Base-by-base conservation (phyloP, 2,113 vertebrate genomes). In the Pithys albifrons region DNA sequence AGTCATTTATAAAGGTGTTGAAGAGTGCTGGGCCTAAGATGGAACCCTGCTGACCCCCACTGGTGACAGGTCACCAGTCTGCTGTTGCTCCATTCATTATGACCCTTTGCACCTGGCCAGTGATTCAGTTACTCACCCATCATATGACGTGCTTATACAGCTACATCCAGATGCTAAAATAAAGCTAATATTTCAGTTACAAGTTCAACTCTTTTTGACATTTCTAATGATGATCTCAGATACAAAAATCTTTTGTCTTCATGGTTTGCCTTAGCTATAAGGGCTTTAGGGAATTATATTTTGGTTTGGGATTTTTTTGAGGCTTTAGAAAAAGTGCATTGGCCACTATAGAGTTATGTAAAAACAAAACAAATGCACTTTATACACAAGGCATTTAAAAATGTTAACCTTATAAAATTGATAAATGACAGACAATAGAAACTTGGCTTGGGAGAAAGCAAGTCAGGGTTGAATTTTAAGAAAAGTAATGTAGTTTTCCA, bases 171-270 rank as follows among this genome's bases (percentile, higher is more conserved):
- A 52, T 61, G 23, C 6, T 55, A 59, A 64, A 59, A 27, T 1
- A 84, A 7, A 73, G 5, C 33, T 81, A 66, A 78, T n/a, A 18
- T 77, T 82, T 71, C 19, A 45, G 9, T n/a, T 57, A 57, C 2
- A 57, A 52, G 4, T 52, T 27, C 12, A 59, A 58, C 2, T 1
- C 0, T 52, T 89, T 85, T 86, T n/a, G 73, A 49, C 0, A 1
- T 67, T 67, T 33, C 16, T 81, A 5, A 23, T 67, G 14, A 54
- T 71, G 14, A 85, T 33, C 17, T 73, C 22, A 73, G 31, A n/a
- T 18, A 45, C 10, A 52, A 49, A 58, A 70, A 33, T 29, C 19
- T 64, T 89, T 45, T 28, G 10, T 8, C 6, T 25, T 72, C 16
- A 27, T 23, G 7, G 27, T 33, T 52, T 8, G 18, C 13, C 19